phyloP scores from a whole-genome alignment of 2,113 vertebrate species.

The Lycaon pictus region DNA sequence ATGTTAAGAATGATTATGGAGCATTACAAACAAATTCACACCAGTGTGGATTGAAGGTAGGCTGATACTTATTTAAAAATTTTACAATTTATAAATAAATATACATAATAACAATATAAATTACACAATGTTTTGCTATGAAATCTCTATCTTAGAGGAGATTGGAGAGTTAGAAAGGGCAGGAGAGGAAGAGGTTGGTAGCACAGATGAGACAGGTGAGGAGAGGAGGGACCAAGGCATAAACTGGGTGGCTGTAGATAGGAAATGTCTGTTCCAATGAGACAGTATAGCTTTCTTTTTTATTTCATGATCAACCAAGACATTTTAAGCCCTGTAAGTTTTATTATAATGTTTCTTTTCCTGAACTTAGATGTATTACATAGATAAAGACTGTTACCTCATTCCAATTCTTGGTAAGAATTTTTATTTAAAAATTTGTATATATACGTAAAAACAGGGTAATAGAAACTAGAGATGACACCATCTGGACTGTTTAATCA shows the following conservation, averaged over 20 bases:
- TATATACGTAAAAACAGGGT: background rate
- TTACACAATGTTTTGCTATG: background rate
- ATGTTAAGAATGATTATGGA: background rate
- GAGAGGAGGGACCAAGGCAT: background rate
- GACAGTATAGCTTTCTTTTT: background rate
- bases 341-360: slow-evolving; percentile 45
- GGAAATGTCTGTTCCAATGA: background rate
- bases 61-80: background rate
- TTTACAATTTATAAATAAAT: background rate
- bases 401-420: background rate
- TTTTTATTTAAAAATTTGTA: background rate
- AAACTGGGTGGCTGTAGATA: background rate
- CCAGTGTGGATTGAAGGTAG: background rate
- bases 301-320: slow-evolving; percentile 7
- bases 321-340: background rate
- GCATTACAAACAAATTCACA: background rate
- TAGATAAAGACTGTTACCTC: slow-evolving; percentile 29
- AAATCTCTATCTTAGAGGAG: background rate
- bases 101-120: background rate
- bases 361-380: slow-evolving; percentile 56
- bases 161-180: background rate
- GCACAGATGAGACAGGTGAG: background rate
- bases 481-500: slow-evolving; percentile 28
- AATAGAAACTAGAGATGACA: slow-evolving; percentile 44
- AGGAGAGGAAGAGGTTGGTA: background rate